A percentile compares a stretch with the other conserved stretches of the same genome.
Conservation (phyloP, 2,113 vertebrate species). For the Tringa solitaria region DNA sequence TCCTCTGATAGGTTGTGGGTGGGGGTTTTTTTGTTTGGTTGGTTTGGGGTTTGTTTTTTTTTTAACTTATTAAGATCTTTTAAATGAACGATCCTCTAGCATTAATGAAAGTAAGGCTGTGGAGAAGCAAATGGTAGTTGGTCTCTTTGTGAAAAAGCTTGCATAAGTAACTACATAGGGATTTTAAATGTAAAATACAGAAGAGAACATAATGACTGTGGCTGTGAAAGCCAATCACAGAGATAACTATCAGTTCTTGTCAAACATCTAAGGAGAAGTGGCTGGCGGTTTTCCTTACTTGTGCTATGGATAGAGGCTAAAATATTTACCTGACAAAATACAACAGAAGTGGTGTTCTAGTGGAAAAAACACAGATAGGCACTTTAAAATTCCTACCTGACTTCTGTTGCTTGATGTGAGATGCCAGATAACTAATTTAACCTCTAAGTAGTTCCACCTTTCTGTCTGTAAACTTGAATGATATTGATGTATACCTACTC, state of each 20-base stretch:
- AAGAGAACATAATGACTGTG: background rate
- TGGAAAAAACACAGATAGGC: background rate
- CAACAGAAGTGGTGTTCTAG: background rate
- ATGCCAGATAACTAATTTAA: background rate
- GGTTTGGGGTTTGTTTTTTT: background rate
- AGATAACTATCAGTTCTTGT: background rate
- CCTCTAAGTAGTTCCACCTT: background rate
- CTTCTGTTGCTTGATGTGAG: background rate
- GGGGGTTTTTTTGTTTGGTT: background rate
- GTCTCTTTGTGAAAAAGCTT: background rate
- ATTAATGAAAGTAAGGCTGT: background rate
- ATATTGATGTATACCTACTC: background rate
- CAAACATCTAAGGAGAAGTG: background rate
- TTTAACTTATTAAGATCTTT: background rate
- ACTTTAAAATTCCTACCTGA: background rate
- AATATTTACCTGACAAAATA: background rate
- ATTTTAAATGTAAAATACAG: background rate
- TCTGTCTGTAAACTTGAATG: background rate
- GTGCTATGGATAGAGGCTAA: background rate
- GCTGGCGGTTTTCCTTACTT: background rate
- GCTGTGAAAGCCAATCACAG: background rate
- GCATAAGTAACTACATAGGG: background rate
- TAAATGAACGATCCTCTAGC: background rate
- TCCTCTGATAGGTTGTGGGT: no score
- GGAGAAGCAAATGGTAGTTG: background rate